These are phyloP conservation scores for Stichopus chloronotus DNA, from an alignment of 35 echinoderm and acorn worm genomes.

Conservation along the genomic window DNA sequence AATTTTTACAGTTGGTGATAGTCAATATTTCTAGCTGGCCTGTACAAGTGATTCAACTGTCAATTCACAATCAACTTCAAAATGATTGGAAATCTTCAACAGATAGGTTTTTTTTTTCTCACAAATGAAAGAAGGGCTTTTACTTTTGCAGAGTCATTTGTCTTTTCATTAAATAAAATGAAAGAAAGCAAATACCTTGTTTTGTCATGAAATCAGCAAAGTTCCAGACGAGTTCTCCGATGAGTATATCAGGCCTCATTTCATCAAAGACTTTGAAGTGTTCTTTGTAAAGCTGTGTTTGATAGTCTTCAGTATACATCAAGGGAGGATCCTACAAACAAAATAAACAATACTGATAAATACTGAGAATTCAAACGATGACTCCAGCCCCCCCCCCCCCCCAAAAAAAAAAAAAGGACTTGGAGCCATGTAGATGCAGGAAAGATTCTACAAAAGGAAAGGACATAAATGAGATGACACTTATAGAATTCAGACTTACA, in stretches of 20 bases:
- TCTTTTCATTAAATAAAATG: neutral
- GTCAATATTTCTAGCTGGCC: too few relatives aligned
- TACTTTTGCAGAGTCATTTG: too few relatives aligned
- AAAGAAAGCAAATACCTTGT: constrained; percentile 70
- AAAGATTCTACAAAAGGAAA: neutral
- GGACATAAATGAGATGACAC: too few relatives aligned
- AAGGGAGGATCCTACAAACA: constrained; percentile 75
- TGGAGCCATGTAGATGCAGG: neutral
- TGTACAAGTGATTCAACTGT: too few relatives aligned
- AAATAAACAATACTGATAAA: neutral
- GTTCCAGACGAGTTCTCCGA: constrained; percentile 95
- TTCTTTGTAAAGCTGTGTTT: constrained; percentile 73
- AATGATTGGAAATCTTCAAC: neutral
- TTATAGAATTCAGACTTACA: too few relatives aligned
- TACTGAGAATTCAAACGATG: neutral
- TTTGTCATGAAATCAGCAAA: constrained; percentile 98
- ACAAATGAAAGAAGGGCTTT: too few relatives aligned
- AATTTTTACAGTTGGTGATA: too few relatives aligned
- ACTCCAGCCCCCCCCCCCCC: neutral
- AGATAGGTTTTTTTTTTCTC: neutral
- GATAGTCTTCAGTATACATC: constrained; percentile 98
- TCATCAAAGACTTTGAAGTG: constrained; percentile 85
- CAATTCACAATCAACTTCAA: too few relatives aligned
- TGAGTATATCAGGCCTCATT: constrained; percentile 73
- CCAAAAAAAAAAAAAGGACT: too few relatives aligned